Conservation (phyloP, 2,113 vertebrate species). For the Plecotus auritus region DNA sequence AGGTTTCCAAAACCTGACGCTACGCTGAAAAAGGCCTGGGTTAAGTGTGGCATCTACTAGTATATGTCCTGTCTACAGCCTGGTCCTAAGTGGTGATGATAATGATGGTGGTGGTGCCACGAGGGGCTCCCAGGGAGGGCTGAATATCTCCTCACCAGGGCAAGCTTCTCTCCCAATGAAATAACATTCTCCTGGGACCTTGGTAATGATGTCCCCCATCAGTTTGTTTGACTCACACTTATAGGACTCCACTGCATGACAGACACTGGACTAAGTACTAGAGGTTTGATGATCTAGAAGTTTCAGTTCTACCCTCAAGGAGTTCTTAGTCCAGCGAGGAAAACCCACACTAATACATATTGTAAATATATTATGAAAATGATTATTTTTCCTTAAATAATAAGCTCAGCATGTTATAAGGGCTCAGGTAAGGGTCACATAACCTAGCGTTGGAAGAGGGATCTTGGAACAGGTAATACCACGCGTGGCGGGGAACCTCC, state of each 20-base stretch:
- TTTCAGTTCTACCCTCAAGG: background rate
- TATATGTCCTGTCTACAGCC: background rate
- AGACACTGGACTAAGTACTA: background rate
- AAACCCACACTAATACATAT: background rate
- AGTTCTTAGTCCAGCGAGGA: background rate
- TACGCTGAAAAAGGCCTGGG: background rate
- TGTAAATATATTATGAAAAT: background rate
- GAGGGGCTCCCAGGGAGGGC: background rate
- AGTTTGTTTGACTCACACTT: background rate
- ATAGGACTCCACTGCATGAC: background rate
- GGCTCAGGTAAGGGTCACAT: background rate
- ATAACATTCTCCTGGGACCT: background rate
- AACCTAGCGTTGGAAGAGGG: background rate
- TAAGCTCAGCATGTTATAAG: background rate
- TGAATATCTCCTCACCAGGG: background rate
- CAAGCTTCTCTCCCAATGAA: background rate
- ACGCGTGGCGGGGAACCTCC: background rate
- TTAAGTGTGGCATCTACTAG: background rate
- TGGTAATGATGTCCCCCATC: background rate
- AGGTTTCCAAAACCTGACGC: background rate
- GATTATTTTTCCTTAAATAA: background rate
- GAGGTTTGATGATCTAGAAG: background rate
- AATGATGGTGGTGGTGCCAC: background rate
- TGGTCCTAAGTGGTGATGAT: background rate
- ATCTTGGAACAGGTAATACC: background rate